These are phyloP conservation scores for Nephrocerus scutellatus DNA, from an alignment of 2,888 invertebrate genomes.

Conservation along the genomic window DNA sequence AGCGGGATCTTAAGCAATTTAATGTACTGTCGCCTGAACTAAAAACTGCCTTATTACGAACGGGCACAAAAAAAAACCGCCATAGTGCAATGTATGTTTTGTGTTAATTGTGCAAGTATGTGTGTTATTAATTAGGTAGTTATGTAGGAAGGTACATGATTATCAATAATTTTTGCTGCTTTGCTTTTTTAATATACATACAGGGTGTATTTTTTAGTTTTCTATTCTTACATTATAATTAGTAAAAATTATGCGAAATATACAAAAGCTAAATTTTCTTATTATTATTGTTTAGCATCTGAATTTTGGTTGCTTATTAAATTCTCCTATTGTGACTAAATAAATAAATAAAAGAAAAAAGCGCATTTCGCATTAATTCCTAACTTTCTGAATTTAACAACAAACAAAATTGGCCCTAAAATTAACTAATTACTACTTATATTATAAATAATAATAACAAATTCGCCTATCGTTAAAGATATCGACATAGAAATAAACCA, in stretches of 20 bases:
- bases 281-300: conserved; percentile 15
- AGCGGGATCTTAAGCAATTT: too few species aligned
- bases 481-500: conserved; percentile 32
- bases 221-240: conserved; percentile 10
- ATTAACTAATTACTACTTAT: too few species aligned
- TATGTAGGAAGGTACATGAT: conserved; percentile 20
- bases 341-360: too few species aligned
- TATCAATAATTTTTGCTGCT: conserved; percentile 1
- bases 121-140: not conserved
- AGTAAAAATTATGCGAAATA: conserved; percentile 21
- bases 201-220: conserved; percentile 1
- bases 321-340: conserved; percentile 12
- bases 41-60: too few species aligned
- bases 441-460: too few species aligned
- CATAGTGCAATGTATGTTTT: too few species aligned
- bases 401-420: too few species aligned
- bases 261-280: conserved; percentile 27
- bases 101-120: too few species aligned
- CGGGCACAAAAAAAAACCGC: too few species aligned
- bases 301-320: conserved; percentile 2
- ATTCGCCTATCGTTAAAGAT: conserved; percentile 39
- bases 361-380: too few species aligned
- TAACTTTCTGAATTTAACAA: too few species aligned
- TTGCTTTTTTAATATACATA: conserved; percentile 16
- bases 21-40: too few species aligned